A percentile compares a stretch with the other conserved stretches of the same genome.
Evolutionary conservation across 2,113 vertebrate species (phyloP).

Genomic region (Dasyprocta punctata): DNA sequence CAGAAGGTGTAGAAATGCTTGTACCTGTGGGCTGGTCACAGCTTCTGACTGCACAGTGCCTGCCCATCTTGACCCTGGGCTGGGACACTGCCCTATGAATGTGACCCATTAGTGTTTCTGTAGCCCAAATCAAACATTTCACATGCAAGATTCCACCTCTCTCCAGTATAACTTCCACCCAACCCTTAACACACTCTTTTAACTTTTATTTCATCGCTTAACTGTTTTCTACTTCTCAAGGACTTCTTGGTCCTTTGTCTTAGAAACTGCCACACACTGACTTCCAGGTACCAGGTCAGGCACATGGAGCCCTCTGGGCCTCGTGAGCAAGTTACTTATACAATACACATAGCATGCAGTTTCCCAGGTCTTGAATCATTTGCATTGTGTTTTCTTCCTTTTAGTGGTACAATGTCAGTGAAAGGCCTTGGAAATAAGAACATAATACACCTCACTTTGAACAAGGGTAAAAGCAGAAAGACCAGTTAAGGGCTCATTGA

Average conservation of each 20-base stretch:
- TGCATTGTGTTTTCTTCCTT: background rate
- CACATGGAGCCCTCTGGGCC: background rate
- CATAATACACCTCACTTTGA: background rate
- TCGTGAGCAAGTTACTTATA: background rate
- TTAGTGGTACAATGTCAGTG: background rate
- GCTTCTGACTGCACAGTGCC: background rate
- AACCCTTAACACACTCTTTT: background rate
- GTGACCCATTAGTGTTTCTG: background rate
- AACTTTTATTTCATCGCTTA: background rate
- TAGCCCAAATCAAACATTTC: background rate
- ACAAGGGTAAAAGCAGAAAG: background rate
- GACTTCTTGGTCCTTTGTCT: background rate
- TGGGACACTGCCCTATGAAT: background rate
- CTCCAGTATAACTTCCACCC: background rate
- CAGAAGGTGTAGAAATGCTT: background rate
- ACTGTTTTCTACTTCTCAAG: background rate
- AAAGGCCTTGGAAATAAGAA: background rate
- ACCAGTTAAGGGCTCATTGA: background rate
- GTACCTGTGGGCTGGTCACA: background rate
- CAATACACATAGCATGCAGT: background rate
- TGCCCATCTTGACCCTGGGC: background rate
- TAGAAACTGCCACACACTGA: background rate
- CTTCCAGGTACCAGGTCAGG: background rate
- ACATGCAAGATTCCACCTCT: background rate
- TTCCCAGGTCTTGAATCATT: background rate